phyloP scores from a whole-genome alignment of 2,888 invertebrate species.

The Crocallis elinguaria region DNA sequence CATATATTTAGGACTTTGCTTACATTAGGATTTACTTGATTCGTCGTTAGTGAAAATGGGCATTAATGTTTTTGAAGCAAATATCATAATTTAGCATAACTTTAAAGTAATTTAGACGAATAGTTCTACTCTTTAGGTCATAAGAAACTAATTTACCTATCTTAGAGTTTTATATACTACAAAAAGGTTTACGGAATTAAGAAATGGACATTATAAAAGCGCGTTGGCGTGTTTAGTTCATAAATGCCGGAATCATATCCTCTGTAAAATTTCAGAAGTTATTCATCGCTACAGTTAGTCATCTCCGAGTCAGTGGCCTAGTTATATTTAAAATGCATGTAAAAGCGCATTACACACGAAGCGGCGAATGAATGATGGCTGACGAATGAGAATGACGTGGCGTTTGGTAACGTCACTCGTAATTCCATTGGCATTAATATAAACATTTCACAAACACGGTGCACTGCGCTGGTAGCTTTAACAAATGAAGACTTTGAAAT shows the following conservation, averaged over 20 bases:
- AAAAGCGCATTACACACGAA: slow-evolving; percentile 11
- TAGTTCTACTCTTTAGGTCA: too few relatives aligned
- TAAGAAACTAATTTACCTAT: too few relatives aligned
- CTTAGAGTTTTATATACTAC: too few relatives aligned
- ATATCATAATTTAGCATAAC: not conserved
- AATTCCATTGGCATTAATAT: slow-evolving; percentile 50
- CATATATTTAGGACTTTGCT: too few relatives aligned
- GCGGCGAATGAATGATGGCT: slow-evolving; percentile 15
- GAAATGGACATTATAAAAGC: too few relatives aligned
- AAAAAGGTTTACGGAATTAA: too few relatives aligned
- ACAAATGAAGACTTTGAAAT: too few relatives aligned
- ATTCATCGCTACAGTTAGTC: slow-evolving; percentile 21
- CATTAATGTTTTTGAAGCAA: not conserved
- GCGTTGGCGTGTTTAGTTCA: not conserved
- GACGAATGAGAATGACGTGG: slow-evolving; percentile 42
- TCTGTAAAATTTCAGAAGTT: not conserved
- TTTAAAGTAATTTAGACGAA: too few relatives aligned
- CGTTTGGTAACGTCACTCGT: slow-evolving; percentile 52
- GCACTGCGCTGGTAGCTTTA: not conserved
- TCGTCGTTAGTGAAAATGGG: too few relatives aligned
- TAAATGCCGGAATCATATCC: not conserved
- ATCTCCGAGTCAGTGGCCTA: slow-evolving; percentile 30
- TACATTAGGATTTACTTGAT: too few relatives aligned
- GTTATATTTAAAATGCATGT: slow-evolving; percentile 30
- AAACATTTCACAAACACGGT: slow-evolving; percentile 43